phyloP scores from a whole-genome alignment of 2,797 vertebrate species.

The Pseudomugil tenellus region DNA sequence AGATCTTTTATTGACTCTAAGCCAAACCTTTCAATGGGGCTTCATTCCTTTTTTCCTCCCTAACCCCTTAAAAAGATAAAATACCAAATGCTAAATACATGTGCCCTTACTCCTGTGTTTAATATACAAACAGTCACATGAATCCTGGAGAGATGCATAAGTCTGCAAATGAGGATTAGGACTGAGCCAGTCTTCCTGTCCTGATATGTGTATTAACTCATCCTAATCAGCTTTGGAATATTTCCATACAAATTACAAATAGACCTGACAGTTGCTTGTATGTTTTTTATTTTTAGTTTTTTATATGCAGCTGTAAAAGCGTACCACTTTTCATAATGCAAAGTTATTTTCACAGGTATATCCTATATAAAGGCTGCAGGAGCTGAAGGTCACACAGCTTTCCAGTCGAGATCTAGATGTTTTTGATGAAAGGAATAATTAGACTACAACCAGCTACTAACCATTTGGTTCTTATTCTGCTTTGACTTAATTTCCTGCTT shows the following conservation, averaged over 20 bases:
- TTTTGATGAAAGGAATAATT: conserved; percentile 4
- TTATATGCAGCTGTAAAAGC: background rate
- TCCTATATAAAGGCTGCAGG: conserved; percentile 2
- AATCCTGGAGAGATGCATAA: conserved; percentile 36
- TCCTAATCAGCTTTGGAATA: conserved; percentile 55
- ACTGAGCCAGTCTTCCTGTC: conserved; percentile 48
- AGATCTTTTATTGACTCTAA: background rate
- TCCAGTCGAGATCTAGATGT: background rate
- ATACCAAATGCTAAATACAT: background rate
- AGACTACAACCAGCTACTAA: background rate
- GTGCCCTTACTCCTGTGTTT: background rate
- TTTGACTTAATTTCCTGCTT: background rate
- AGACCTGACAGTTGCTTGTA: conserved; percentile 7
- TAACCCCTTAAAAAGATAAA: background rate
- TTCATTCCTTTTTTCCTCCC: background rate
- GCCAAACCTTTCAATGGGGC: background rate
- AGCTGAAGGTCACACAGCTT: background rate
- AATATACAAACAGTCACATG: conserved; percentile 24
- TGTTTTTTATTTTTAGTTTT: background rate
- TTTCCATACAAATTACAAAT: conserved; percentile 36
- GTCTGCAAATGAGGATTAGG: conserved; percentile 54
- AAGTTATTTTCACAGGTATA: background rate
- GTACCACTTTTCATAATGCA: background rate
- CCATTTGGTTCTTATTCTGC: background rate
- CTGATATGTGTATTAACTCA: conserved; percentile 47